Evolutionary conservation across 2,888 invertebrate species (phyloP).

Genomic region (Sarcophaga subvicina): DNA sequence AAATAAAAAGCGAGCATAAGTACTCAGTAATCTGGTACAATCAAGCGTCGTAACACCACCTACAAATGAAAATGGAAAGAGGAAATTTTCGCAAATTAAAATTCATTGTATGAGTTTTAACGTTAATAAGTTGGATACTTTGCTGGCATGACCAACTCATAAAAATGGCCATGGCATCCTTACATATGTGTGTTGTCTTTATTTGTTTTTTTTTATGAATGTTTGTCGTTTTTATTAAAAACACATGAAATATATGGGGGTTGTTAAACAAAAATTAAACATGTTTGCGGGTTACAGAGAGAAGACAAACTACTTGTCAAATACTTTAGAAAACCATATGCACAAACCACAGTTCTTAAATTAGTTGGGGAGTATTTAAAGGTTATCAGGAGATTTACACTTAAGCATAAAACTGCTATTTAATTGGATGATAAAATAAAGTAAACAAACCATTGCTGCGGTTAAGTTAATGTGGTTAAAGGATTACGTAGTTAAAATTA

Average conservation of each 20-base stretch:
- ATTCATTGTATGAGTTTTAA: slow-evolving; percentile 54
- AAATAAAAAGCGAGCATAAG: slow-evolving; percentile 36
- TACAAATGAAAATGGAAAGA: slow-evolving; percentile 3
- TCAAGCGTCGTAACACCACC: not conserved
- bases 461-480: too few species aligned
- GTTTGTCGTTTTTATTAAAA: too few species aligned
- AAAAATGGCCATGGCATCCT: not conserved
- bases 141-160: slow-evolving; percentile 16
- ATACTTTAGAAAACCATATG: slow-evolving; percentile 10
- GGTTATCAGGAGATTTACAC: not conserved
- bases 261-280: slow-evolving; percentile 36
- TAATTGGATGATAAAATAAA: slow-evolving; percentile 14
- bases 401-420: not conserved
- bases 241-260: too few species aligned
- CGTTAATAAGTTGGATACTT: slow-evolving; percentile 39
- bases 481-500: too few species aligned
- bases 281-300: slow-evolving; percentile 28
- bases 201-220: too few species aligned
- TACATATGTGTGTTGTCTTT: not conserved
- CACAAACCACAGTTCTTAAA: not conserved
- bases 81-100: slow-evolving; percentile 55
- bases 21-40: not conserved
- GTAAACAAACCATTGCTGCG: not conserved
- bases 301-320: not conserved
- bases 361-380: not conserved